Percentiles rank a stretch among this genome's conserved stretches.
Evolutionary conservation across 2,797 vertebrate species (phyloP).

Genomic region (Acipenser ruthenus): DNA sequence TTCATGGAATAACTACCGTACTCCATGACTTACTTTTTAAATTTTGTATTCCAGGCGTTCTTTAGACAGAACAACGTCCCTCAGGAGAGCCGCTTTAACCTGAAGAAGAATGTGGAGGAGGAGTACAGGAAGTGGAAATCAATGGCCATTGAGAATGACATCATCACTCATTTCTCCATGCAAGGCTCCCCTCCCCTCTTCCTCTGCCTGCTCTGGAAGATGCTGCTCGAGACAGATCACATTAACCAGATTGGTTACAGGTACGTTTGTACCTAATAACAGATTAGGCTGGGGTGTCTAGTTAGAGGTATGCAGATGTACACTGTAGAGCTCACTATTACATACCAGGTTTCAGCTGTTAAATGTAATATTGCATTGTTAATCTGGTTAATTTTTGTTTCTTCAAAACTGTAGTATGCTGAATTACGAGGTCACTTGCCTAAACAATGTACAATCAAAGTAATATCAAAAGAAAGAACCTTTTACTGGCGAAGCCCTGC

Average conservation of each 20-base stretch:
- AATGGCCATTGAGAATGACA: conserved; percentile 93
- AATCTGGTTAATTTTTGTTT: no score
- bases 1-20: no score
- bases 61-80: conserved; percentile 98
- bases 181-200: conserved; percentile 90
- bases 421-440: no score
- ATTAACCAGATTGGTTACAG: conserved; percentile 91
- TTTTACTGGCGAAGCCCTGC: no score
- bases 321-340: no score
- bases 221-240: conserved; percentile 94
- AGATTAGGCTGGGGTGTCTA: no score
- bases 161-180: conserved; percentile 90
- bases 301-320: no score
- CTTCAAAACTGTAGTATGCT: no score
- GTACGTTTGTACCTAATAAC: conserved; percentile 31
- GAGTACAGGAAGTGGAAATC: conserved; percentile 98
- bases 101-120: conserved; percentile 98
- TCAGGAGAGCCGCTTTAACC: conserved; percentile 95
- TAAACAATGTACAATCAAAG: no score
- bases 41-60: conserved; percentile 67
- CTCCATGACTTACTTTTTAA: neutral
- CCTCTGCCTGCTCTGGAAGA: conserved; percentile 96
- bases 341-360: no score
- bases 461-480: no score
- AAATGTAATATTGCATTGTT: no score